Evolutionary conservation across 2,888 invertebrate species (phyloP).

Genomic region (Orthosia gracilis): DNA sequence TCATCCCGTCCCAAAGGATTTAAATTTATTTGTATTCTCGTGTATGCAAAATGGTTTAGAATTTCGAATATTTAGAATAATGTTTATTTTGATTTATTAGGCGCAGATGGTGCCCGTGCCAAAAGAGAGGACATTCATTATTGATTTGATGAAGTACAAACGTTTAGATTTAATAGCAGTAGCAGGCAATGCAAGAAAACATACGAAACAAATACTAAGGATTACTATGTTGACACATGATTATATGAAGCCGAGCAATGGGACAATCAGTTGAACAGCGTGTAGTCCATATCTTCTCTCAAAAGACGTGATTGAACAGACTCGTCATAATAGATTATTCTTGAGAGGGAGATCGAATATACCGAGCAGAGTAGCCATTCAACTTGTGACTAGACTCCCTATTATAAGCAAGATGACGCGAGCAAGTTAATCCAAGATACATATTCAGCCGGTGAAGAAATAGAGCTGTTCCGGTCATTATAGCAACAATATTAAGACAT

Average conservation of each 20-base stretch:
- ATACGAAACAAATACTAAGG: neutral
- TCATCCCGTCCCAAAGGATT: conserved; percentile 62
- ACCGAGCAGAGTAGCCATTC: neutral
- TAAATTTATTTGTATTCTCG: conserved; percentile 31
- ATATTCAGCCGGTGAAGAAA: conserved; percentile 8
- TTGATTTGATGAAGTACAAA: conserved; percentile 21
- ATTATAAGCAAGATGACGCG: conserved; percentile 25
- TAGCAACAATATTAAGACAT: conserved; percentile 2
- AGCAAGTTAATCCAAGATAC: conserved; percentile 5
- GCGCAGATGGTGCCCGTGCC: conserved; percentile 20
- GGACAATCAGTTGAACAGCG: neutral
- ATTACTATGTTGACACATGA: neutral
- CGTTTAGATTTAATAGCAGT: conserved; percentile 21
- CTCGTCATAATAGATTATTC: neutral
- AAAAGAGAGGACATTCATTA: conserved; percentile 22
- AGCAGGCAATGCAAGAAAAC: neutral
- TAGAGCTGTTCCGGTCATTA: conserved; percentile 4
- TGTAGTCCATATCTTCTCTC: neutral
- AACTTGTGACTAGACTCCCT: conserved; percentile 21
- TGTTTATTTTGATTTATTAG: conserved; percentile 44
- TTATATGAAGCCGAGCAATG: neutral
- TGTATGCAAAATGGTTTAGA: conserved; percentile 14
- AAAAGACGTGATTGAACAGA: neutral
- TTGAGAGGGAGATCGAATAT: conserved; percentile 3
- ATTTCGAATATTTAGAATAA: conserved; percentile 27